Base-by-base conservation (phyloP, 1,140 invertebrate species). In the Micrasema longulum region DNA sequence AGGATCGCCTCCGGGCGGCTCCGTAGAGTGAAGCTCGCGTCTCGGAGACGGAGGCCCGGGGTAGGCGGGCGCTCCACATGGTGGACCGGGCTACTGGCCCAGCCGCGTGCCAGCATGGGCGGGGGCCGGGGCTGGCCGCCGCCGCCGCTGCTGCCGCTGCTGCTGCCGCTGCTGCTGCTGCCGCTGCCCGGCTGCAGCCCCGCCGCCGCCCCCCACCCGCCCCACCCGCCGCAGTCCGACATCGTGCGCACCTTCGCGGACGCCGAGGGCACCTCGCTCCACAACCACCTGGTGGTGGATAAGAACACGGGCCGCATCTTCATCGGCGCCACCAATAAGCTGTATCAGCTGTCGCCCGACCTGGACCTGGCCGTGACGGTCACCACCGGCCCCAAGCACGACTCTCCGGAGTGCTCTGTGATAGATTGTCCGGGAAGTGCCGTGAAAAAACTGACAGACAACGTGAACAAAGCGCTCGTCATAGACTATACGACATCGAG, bases 381-480 rank as follows among this genome's bases (percentile, higher is more conserved):
- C 20, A 86, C 89, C 72, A 99, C 97, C 14, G 97, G 97, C 0
- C 97, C 97, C 2, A 87, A 92, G 78, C 89, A 93, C 74, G 96
- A 98, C 84, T 95, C 94, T 41, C 89, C 92, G 9, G 90, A 95
- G 65, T 99, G 97, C 83, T 95, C 95, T 45, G 93, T 94, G 74
- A 85, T 91, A 43, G 92, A 95, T 79, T 95, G 94, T 80, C 92
- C 92, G 3, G 83, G 89, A 0, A 89, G 90, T 73, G 88, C 89
- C 41, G 86, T 90, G 66, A 89, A 89, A 75, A 89, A 90, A 76
- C 88, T 88, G 1, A 95, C 93, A 10, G 92, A 98, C 84, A 98
- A 97, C 84, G 91, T 94, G 73, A 99, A 98, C 86, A 99, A 99
- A 84, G 96, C 95, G 36, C 85, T 99, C 71, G 92, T 98, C 38